Evolutionary conservation across 2,888 invertebrate genomes (phyloP).

Genomic region (Euproctis similis): DNA sequence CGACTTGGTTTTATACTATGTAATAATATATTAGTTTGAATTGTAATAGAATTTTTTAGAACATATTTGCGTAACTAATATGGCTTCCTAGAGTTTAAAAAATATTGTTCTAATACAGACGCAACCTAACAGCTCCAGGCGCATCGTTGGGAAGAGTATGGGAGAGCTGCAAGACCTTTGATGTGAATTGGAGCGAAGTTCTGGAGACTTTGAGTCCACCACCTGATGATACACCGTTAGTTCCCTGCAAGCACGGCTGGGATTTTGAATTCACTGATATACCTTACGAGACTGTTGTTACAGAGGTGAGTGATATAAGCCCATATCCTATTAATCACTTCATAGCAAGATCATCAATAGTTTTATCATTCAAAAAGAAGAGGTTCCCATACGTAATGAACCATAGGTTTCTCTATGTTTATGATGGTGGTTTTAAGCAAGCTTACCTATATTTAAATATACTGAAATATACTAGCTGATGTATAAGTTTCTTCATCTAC

Average conservation of each 20-base stretch:
- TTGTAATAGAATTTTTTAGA: no score
- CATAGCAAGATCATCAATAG: no score
- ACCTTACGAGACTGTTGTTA: slow-evolving; percentile 59
- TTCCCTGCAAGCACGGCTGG: slow-evolving; percentile 53
- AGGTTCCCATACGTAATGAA: neutral
- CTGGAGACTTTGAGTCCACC: slow-evolving; percentile 44
- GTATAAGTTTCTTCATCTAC: no score
- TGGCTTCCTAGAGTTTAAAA: no score
- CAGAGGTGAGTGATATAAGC: slow-evolving; percentile 50
- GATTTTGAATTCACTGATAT: slow-evolving; percentile 60
- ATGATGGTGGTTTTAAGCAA: no score
- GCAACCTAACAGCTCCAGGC: slow-evolving; percentile 51
- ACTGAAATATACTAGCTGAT: no score
- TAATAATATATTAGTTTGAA: no score
- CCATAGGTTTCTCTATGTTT: neutral
- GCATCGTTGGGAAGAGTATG: slow-evolving; percentile 33
- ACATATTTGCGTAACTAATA: no score
- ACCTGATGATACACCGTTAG: slow-evolving; percentile 35
- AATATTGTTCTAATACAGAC: slow-evolving; percentile 38
- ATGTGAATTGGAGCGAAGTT: slow-evolving; percentile 59
- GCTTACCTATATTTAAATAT: no score
- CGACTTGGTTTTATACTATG: no score
- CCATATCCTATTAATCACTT: no score
- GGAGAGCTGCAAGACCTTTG: slow-evolving; percentile 53
- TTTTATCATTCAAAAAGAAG: neutral